Conservation (phyloP, 35 echinoderm and acorn worm genomes). For the Heliocidaris erythrogramma region DNA sequence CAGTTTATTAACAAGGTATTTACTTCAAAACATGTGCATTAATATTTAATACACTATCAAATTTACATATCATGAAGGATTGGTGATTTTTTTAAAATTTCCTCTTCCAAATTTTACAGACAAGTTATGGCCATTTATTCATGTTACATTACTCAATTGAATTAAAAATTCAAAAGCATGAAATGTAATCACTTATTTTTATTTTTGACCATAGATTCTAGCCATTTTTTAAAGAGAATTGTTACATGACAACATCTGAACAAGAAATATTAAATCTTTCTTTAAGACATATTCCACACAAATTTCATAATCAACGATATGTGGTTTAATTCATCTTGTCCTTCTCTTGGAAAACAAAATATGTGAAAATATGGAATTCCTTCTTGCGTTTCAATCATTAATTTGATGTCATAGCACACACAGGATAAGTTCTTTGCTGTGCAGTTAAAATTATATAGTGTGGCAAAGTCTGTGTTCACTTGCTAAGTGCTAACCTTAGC, state of each 20-base stretch:
- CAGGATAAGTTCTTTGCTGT: background rate
- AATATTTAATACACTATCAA: background rate
- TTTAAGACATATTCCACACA: background rate
- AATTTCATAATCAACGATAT: background rate
- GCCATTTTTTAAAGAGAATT: background rate
- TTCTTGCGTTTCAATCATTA: background rate
- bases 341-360: background rate
- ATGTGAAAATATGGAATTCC: background rate
- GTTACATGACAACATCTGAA: background rate
- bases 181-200: background rate
- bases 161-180: background rate
- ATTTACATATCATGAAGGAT: background rate
- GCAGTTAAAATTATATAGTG: background rate
- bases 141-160: background rate
- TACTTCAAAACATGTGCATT: background rate
- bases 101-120: background rate
- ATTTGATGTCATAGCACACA: background rate
- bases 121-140: background rate
- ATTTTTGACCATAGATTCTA: background rate
- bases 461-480: conserved; percentile 7
- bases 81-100: background rate
- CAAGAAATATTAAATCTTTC: background rate
- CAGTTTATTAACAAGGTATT: background rate
- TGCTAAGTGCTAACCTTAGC: background rate
- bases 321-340: background rate